phyloP scores from a whole-genome alignment of 2,113 vertebrate species.

The Tauraco erythrolophus region DNA sequence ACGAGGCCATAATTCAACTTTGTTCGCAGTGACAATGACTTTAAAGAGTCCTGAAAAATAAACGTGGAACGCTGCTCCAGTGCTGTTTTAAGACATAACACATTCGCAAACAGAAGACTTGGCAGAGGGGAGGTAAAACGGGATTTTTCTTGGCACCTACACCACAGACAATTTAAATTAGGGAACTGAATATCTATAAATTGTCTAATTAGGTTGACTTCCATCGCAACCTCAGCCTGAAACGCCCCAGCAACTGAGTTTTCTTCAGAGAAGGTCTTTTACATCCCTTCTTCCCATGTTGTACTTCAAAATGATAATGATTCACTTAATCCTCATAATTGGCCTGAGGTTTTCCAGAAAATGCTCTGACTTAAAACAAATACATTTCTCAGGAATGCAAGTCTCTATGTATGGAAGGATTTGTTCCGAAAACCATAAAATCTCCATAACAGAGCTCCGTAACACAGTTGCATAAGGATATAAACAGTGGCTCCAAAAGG shows the following conservation, averaged over 20 bases:
- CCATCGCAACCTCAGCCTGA: neutral
- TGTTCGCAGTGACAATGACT: neutral
- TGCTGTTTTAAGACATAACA: neutral
- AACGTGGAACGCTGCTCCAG: neutral
- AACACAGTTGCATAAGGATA: neutral
- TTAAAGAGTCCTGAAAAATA: neutral
- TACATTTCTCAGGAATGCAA: neutral
- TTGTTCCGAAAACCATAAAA: neutral
- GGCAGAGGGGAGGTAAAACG: neutral
- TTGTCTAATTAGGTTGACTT: constrained; percentile 25
- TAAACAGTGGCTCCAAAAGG: neutral
- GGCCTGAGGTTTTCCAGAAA: neutral
- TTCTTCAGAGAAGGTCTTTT: neutral
- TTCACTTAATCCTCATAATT: neutral
- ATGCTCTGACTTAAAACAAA: neutral
- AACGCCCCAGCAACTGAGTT: neutral
- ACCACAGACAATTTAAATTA: neutral
- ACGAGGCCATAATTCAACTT: fast-evolving
- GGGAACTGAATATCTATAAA: constrained; percentile 12
- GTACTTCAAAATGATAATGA: neutral
- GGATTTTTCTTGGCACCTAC: neutral
- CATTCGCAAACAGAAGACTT: neutral
- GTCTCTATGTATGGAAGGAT: neutral
- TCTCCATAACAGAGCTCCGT: neutral
- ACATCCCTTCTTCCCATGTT: neutral